phyloP scores from a whole-genome alignment of 2,113 vertebrate genomes.

The Azemiops feae region DNA sequence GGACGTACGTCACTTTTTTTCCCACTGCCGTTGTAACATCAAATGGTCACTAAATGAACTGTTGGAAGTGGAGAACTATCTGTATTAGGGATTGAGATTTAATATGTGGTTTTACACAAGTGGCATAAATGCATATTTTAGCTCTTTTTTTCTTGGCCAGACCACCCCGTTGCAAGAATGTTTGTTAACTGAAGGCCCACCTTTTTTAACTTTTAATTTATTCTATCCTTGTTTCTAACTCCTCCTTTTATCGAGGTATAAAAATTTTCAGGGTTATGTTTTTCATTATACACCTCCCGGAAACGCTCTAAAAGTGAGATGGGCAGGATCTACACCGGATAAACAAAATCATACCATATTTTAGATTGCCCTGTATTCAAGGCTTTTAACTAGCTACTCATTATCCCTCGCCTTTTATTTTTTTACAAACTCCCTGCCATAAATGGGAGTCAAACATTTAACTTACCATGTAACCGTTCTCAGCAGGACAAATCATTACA shows the following conservation, averaged over 20 bases:
- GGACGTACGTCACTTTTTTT: no score
- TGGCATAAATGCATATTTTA: background rate
- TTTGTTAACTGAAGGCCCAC: no score
- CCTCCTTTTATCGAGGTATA: background rate
- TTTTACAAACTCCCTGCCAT: background rate
- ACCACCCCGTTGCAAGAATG: background rate
- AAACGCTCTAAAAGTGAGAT: background rate
- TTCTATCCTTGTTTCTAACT: background rate
- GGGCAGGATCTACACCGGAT: background rate
- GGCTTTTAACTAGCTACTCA: background rate
- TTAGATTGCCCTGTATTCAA: background rate
- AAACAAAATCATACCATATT: background rate
- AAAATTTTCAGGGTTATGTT: background rate
- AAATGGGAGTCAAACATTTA: background rate
- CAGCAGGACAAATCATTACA: background rate
- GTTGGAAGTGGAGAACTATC: no score
- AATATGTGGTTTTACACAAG: background rate
- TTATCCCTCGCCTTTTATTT: background rate
- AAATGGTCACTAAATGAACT: no score
- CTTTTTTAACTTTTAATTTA: no score
- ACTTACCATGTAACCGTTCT: background rate
- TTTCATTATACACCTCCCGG: background rate
- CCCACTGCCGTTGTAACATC: no score
- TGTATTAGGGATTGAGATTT: background rate
- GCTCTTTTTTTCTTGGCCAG: background rate